Percentiles rank a stretch among this genome's conserved stretches.
Conservation (phyloP, 64 coral and sea anemone species). For the Trachythela sp. region DNA sequence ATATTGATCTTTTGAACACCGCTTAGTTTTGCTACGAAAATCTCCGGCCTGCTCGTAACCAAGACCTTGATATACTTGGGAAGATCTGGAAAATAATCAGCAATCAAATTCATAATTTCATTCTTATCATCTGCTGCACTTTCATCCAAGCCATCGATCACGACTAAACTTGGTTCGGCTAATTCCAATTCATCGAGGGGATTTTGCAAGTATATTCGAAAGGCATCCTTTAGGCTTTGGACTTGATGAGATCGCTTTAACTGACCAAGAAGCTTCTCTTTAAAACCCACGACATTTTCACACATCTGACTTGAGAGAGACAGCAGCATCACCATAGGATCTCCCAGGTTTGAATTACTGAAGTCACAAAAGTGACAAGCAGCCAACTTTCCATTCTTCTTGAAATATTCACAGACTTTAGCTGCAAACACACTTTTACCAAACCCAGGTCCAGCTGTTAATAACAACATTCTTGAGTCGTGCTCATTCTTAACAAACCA, state of each 20-base stretch:
- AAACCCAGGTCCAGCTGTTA: conserved; percentile 57
- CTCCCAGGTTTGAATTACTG: conserved; percentile 41
- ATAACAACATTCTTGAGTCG: no score
- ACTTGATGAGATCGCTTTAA: not conserved
- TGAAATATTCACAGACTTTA: conserved; percentile 15
- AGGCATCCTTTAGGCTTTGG: conserved; percentile 40
- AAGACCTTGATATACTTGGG: conserved; percentile 62
- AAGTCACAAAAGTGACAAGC: conserved; percentile 61
- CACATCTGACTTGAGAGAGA: conserved; percentile 65
- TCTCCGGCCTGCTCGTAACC: conserved; percentile 57
- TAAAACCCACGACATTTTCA: conserved; percentile 57
- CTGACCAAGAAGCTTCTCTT: conserved; percentile 37
- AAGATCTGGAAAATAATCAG: conserved; percentile 49
- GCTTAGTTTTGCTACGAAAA: conserved; percentile 30
- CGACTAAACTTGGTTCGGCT: conserved; percentile 26
- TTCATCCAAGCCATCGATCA: conserved; percentile 67
- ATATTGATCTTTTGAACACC: conserved; percentile 35
- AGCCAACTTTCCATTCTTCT: not conserved
- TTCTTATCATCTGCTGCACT: conserved; percentile 39
- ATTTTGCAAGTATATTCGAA: conserved; percentile 57
- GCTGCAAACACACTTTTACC: conserved; percentile 36
- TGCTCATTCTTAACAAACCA: no score
- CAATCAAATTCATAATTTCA: conserved; percentile 40
- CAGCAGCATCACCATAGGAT: conserved; percentile 67
- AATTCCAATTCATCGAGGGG: conserved; percentile 50